phyloP scores from a whole-genome alignment of 1,140 invertebrate species.

The Gonatopus flavifemur region DNA sequence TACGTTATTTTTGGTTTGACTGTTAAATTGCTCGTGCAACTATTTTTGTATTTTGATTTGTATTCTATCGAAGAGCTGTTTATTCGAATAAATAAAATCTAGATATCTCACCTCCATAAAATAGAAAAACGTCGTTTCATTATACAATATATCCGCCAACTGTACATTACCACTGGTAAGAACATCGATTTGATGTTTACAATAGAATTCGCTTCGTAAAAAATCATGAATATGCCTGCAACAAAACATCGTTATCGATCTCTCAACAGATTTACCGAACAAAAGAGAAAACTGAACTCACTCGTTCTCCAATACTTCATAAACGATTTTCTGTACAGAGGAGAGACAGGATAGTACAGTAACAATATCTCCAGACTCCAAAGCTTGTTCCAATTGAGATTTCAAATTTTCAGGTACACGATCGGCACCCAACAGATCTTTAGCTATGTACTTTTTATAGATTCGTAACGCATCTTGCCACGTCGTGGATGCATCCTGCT shows the following conservation, averaged over 20 bases:
- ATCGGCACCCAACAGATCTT: slow-evolving; percentile 48
- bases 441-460: slow-evolving; percentile 60
- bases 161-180: slow-evolving; percentile 76
- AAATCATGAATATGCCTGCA: slow-evolving; percentile 67
- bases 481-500: slow-evolving; percentile 29
- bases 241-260: slow-evolving; percentile 22
- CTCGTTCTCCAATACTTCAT: slow-evolving; percentile 48
- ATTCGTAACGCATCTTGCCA: slow-evolving; percentile 58
- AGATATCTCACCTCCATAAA: slow-evolving; percentile 77
- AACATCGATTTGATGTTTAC: slow-evolving; percentile 88
- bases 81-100: neutral
- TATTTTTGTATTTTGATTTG: too few relatives aligned
- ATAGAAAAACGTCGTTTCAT: slow-evolving; percentile 87
- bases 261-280: neutral
- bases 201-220: slow-evolving; percentile 78
- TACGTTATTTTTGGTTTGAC: too few relatives aligned
- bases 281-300: slow-evolving; percentile 22
- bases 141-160: slow-evolving; percentile 84
- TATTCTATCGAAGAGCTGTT: too few relatives aligned
- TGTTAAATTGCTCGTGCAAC: too few relatives aligned
- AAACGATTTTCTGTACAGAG: slow-evolving; percentile 43
- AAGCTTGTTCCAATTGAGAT: slow-evolving; percentile 50
- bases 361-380: slow-evolving; percentile 42
- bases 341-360: slow-evolving; percentile 42
- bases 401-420: slow-evolving; percentile 51